Conservation (phyloP, 2,888 invertebrate genomes). For the Nasonia oneida region DNA sequence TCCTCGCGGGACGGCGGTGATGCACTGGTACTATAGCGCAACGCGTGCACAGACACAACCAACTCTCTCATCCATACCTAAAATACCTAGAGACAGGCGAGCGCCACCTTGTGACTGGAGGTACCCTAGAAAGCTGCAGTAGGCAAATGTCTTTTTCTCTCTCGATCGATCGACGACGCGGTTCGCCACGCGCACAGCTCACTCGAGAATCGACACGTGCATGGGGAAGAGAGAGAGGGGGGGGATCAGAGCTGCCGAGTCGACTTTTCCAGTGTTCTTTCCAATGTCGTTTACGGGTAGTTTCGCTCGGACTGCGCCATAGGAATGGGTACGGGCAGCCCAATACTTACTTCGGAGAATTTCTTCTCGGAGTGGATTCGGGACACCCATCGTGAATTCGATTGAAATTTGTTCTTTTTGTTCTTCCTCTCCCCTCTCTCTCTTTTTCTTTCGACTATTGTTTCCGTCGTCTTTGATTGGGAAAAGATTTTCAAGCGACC, state of each 20-base stretch:
- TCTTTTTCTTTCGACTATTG: not conserved
- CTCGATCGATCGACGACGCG: conserved; percentile 23
- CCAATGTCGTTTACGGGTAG: conserved; percentile 28
- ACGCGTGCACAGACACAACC: not conserved
- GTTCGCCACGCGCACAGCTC: conserved; percentile 3
- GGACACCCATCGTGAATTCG: conserved; percentile 24
- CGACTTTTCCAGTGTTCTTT: conserved; percentile 37
- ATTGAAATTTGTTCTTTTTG: conserved; percentile 30
- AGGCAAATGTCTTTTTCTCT: conserved; percentile 16
- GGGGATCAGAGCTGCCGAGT: not conserved
- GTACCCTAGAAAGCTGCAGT: conserved; percentile 64
- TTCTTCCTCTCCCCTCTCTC: not conserved
- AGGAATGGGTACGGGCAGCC: not conserved
- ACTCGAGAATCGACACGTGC: conserved; percentile 3
- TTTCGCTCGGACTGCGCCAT: conserved; percentile 6
- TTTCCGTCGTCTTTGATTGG: conserved; percentile 5
- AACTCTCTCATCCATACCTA: not conserved
- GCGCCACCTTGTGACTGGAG: conserved; percentile 70
- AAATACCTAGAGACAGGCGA: conserved; percentile 40
- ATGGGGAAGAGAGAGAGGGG: not conserved
- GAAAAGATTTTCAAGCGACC: not conserved
- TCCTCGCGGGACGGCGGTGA: not conserved
- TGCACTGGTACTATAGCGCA: not conserved
- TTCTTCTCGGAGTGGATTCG: conserved; percentile 20
- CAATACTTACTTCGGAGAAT: not conserved